Evolutionary conservation across 2,113 vertebrate genomes (phyloP).

Genomic region (Antennarius striatus): DNA sequence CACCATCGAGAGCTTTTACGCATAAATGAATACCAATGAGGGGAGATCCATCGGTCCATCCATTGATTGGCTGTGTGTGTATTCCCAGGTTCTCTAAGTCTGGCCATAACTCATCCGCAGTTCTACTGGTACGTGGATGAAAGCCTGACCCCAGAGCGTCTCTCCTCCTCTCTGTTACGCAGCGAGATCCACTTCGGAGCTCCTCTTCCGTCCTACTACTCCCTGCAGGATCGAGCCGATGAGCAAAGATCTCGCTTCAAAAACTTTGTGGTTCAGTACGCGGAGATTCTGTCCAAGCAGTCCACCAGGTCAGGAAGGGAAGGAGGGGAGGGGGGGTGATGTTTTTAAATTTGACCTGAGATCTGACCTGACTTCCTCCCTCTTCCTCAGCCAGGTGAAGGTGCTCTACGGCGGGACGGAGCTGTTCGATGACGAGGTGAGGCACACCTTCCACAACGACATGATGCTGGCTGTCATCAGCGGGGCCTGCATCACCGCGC

Average conservation of each 20-base stretch:
- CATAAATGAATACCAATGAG: not conserved
- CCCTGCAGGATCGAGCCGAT: conserved; percentile 89
- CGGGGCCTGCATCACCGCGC: conserved; percentile 89
- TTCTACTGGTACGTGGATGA: conserved; percentile 99
- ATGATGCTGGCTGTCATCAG: conserved; percentile 96
- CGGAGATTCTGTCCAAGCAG: conserved; percentile 89
- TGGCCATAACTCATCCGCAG: conserved; percentile 97
- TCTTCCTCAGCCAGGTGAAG: conserved; percentile 87
- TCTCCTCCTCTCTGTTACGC: conserved; percentile 90
- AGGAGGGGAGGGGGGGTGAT: too few relatives aligned
- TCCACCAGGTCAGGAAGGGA: conserved; percentile 84
- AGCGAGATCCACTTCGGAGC: conserved; percentile 96
- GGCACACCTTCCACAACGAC: conserved; percentile 94
- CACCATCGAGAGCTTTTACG: not conserved
- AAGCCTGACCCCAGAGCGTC: conserved; percentile 86
- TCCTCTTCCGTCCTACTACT: conserved; percentile 90
- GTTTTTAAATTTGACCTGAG: not conserved
- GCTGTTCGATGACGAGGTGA: conserved; percentile 95
- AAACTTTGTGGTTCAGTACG: conserved; percentile 92
- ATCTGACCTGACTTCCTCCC: not conserved
- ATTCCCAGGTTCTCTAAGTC: conserved; percentile 86
- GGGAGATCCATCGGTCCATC: not conserved
- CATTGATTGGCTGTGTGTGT: conserved; percentile 9
- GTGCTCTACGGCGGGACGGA: conserved; percentile 95
- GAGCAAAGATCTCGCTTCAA: conserved; percentile 92